Conservation (phyloP, 2,797 vertebrate species). For the Calcarius lapponicus region DNA sequence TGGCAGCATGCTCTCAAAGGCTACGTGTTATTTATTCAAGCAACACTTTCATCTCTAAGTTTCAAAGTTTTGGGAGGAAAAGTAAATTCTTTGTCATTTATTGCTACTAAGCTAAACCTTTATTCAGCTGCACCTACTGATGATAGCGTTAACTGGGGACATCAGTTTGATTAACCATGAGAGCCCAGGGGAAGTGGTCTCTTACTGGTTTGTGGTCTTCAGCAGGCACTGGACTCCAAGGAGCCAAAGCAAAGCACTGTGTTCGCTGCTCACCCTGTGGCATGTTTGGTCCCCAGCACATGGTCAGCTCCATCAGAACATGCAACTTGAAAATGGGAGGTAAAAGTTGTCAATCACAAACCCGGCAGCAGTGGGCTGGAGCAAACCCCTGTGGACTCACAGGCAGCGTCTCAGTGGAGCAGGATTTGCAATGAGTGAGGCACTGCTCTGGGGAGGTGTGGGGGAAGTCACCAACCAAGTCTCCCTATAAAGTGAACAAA, state of each 20-base stretch:
- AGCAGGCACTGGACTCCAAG: neutral
- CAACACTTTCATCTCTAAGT: neutral
- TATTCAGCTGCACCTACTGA: neutral
- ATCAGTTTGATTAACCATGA: neutral
- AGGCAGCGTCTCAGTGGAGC: neutral
- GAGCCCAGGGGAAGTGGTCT: neutral
- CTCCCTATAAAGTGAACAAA: neutral
- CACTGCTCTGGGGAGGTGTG: neutral
- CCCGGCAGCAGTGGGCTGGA: neutral
- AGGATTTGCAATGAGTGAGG: neutral
- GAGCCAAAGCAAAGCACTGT: neutral
- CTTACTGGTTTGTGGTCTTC: neutral
- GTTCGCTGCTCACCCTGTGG: neutral
- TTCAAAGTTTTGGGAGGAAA: neutral
- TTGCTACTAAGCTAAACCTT: neutral
- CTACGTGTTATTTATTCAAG: neutral
- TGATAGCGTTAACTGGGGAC: neutral
- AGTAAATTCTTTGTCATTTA: neutral
- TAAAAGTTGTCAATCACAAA: neutral
- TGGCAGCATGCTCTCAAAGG: neutral
- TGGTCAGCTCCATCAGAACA: neutral
- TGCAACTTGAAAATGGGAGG: neutral
- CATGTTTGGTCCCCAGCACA: fast-evolving
- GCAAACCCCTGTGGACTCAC: neutral
- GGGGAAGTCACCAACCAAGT: neutral